Evolutionary conservation across 2,888 invertebrate genomes (phyloP).

Genomic region (Parnassius apollo): DNA sequence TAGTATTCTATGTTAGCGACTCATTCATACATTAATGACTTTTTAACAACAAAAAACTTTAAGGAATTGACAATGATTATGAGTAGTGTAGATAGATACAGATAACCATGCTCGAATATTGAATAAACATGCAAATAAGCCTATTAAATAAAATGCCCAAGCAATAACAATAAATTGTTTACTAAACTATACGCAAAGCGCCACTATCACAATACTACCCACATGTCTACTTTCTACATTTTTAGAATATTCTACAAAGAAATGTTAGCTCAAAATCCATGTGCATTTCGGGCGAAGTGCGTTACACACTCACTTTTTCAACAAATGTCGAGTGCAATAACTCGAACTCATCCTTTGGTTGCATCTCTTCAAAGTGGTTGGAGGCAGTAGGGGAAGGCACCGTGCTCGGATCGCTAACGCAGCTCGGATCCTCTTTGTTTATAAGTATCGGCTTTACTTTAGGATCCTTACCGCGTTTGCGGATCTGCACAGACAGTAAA

Average conservation of each 20-base stretch:
- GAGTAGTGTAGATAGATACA: background rate
- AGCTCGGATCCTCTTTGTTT: constrained; percentile 86
- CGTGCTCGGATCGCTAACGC: constrained; percentile 75
- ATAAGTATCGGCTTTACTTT: constrained; percentile 88
- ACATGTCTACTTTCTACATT: constrained; percentile 17
- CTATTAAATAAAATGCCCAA: constrained; percentile 5
- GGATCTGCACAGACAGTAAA: constrained; percentile 69
- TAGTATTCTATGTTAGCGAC: background rate
- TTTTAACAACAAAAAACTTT: background rate
- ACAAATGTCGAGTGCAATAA: constrained; percentile 67
- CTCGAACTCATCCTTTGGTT: constrained; percentile 89
- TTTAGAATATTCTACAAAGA: constrained; percentile 21
- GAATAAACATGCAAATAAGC: constrained; percentile 6
- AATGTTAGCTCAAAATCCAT: constrained; percentile 20
- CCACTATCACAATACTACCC: constrained; percentile 14
- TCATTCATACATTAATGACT: background rate
- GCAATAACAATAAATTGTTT: constrained; percentile 6
- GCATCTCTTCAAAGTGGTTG: constrained; percentile 90
- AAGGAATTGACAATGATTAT: background rate
- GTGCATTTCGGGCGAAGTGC: constrained; percentile 8
- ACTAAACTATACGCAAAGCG: background rate
- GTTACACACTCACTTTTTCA: constrained; percentile 71
- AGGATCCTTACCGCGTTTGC: constrained; percentile 86
- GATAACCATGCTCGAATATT: too few species aligned
- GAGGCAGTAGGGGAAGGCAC: constrained; percentile 63